Base-by-base conservation (phyloP, 2,888 invertebrate species). In the Phrixothrix hirtus region DNA sequence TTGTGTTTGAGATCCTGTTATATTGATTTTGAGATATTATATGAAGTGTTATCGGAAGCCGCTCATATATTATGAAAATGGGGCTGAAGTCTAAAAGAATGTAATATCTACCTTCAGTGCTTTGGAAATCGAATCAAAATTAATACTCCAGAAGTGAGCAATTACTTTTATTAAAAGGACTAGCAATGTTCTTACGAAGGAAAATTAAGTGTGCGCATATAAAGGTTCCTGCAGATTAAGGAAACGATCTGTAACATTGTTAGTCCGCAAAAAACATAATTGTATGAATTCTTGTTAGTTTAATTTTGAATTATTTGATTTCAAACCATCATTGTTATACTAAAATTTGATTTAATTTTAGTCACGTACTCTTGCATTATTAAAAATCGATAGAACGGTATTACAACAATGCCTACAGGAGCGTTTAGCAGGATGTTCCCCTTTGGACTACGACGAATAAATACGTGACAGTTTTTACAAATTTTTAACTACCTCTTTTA, bases 381-480 rank as follows among this genome's bases (percentile, higher is more conserved):
- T 57, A 57, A 57, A 57, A 57, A 57, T 57, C 57, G 54, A 57
- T 57, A 34, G 38, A 43, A 30, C 42, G 42, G 56, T 44, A 50
- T 50, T 57, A 54, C 49, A 38, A 57, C 46, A 46, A 57, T 49
- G 46, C 53, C 48, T 46, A 56, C 45, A 51, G 48, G 56, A 43
- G 39, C 56, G 48, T 56, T 56, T 51, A 49, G 42, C 45, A 47
- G 52, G 56, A 56, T 54, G 44, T 54, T 53, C 53, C 53, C 50
- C 45, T 44, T 48, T 38, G 38, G 47, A 53, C 43, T 30, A 30
- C 42, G 47, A 53, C 47, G 39, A 32, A 51, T 39, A 51, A 51
- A 39, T 17, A 45, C 51, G 53, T 53, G 53, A 47, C 41, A 21
- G 16, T 53, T 53, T 47, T 53, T 31, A 43, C 47, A 53, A 53